Percentiles rank a stretch among this genome's conserved stretches.
Conservation (phyloP, 2,888 invertebrate species). For the Erpobdella octoculata region DNA sequence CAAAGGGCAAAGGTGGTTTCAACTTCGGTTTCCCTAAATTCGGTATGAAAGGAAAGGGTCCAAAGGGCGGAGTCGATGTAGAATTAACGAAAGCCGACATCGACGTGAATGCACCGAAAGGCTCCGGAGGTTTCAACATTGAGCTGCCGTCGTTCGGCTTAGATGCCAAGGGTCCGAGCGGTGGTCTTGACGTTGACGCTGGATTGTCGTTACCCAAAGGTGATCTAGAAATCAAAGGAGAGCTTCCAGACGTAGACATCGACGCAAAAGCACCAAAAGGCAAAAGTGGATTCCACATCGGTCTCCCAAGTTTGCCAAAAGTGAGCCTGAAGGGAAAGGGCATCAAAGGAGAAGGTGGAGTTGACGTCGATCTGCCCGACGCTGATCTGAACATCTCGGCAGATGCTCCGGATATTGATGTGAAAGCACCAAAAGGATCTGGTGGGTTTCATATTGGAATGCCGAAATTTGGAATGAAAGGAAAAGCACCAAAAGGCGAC, state of each 20-base stretch:
- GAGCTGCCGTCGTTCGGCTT: constrained; percentile 16
- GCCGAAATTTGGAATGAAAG: constrained; percentile 17
- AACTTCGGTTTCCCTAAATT: constrained; percentile 14
- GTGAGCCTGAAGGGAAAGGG: constrained; percentile 18
- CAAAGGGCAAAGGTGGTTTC: constrained; percentile 17
- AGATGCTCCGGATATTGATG: not conserved
- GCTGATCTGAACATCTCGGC: not conserved
- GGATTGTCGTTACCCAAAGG: constrained; percentile 8
- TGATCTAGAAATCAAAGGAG: not conserved
- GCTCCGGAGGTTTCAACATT: constrained; percentile 16
- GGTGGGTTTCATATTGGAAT: constrained; percentile 23
- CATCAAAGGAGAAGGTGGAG: constrained; percentile 16
- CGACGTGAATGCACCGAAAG: constrained; percentile 15
- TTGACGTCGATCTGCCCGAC: constrained; percentile 18
- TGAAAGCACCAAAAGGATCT: constrained; percentile 1
- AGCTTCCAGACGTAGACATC: constrained; percentile 11
- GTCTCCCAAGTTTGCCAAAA: constrained; percentile 8
- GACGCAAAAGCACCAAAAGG: constrained; percentile 14
- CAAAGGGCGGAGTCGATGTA: constrained; percentile 9
- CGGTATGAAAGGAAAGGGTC: constrained; percentile 22
- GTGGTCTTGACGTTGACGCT: constrained; percentile 7
- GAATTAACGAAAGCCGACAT: constrained; percentile 17
- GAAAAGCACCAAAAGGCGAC: constrained; percentile 14
- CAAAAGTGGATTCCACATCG: constrained; percentile 7
- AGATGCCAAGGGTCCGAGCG: constrained; percentile 23